Evolutionary conservation across 2,888 invertebrate species (phyloP), one percentile per base, ranked within the genome.

Genomic region (Agapetus fuscipes): DNA sequence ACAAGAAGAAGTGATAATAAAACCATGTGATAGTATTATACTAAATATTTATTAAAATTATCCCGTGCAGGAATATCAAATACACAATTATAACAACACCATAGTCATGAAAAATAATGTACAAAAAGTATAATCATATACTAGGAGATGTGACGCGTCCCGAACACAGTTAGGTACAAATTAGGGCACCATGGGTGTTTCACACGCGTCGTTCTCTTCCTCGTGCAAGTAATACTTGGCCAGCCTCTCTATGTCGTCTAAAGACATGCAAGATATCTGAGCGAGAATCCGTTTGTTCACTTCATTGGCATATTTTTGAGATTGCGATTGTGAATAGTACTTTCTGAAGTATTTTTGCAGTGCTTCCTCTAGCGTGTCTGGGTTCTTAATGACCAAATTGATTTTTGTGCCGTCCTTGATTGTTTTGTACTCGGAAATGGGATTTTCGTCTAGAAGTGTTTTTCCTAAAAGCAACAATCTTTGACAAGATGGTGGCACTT

Each of bases 351-450:
- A 69, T 53, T 73, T 73, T 2, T 66, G 58, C 20, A 78, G 61
- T 12, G 68, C 72, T 31, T 76, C 73, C 43, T 71, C 68, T 0
- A 86, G 58, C 0, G 72, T 62, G 37, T 78, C 77, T 5, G 75
- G 73, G 51, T 81, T 83, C 54, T 79, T 81, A 3, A 83, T 73
- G 16, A 84, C 67, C 42, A 86, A 61, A 54, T 80, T 80, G 30
- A 87, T 55, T 58, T 81, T 86, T 11, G 79, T 74, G 2, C 84
- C 85, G 45, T 85, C 82, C 57, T 79, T 80, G 24, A 86, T 80
- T 48, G 73, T 72, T 3, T 79, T 76, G 57, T 86, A 86, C 30
- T 76, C 76, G 28, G 73, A 68, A 30, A 87, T 61, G 5, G 70
- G 71, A 53, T 82, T 80, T 32, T 83, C 80, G 54, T 87, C 85